Percentiles rank a stretch among this genome's conserved stretches.
Evolutionary conservation across 2,113 vertebrate genomes (phyloP).

Genomic region (Actenoides lindsayi): DNA sequence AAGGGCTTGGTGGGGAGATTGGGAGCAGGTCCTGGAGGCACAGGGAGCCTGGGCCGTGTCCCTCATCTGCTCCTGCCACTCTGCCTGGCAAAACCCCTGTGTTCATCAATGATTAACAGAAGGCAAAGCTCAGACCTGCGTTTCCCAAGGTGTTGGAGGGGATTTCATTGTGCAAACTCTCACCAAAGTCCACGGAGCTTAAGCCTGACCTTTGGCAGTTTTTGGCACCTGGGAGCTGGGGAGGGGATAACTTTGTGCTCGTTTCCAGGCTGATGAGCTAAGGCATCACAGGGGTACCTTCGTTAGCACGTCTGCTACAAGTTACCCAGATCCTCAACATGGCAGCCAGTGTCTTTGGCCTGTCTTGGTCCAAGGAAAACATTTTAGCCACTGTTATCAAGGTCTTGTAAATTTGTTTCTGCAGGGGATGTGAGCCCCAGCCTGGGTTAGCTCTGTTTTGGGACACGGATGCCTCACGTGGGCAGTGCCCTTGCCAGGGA

Average conservation of each 20-base stretch:
- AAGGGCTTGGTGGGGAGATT: slow-evolving; percentile 39
- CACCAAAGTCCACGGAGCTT: not conserved
- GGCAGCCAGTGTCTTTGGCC: not conserved
- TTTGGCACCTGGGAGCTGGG: fast-evolving
- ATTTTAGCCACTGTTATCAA: not conserved
- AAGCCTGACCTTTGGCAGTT: not conserved
- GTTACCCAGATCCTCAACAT: not conserved
- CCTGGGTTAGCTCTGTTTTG: not conserved
- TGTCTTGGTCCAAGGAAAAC: not conserved
- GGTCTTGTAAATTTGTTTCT: not conserved
- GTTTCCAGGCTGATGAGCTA: not conserved
- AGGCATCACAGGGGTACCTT: not conserved
- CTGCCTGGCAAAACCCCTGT: not conserved
- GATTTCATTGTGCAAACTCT: not conserved
- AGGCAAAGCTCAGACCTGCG: not conserved
- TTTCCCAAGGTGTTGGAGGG: not conserved
- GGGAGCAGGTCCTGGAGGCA: not conserved
- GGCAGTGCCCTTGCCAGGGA: not conserved
- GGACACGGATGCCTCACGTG: fast-evolving
- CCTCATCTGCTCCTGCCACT: not conserved
- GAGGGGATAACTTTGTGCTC: not conserved
- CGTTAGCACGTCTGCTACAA: fast-evolving
- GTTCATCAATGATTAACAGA: fast-evolving
- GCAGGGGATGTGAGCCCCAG: not conserved
- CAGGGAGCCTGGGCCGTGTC: fast-evolving